Conservation (phyloP, 1,140 invertebrate species). For the Neodiprion pinetum region DNA sequence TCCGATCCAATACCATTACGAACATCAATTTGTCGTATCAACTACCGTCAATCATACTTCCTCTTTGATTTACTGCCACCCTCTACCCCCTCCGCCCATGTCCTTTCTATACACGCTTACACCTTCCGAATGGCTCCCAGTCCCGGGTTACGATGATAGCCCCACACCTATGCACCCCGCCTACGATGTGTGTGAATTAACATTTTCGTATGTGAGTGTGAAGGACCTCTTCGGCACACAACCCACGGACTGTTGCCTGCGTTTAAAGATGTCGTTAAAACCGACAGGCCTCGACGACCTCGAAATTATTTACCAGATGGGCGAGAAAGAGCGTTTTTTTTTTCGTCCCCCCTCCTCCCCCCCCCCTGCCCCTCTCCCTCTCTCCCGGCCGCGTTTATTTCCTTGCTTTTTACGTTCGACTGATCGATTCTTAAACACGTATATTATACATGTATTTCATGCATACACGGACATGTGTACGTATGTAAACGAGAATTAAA, state of each 20-base stretch:
- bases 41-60: not conserved
- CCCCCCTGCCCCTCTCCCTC: no score
- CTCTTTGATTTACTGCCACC: conserved; percentile 2
- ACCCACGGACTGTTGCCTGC: conserved; percentile 1
- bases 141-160: not conserved
- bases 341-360: no score
- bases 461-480: not conserved
- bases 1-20: not conserved
- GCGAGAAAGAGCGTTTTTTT: no score
- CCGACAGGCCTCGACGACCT: no score
- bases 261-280: no score
- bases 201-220: not conserved
- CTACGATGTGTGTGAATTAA: no score
- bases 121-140: not conserved
- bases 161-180: no score
- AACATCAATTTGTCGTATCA: conserved; percentile 1
- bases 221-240: not conserved
- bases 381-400: no score
- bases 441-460: no score
- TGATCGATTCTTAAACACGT: no score
- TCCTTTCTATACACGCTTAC: not conserved
- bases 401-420: no score
- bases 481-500: not conserved
- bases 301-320: no score
- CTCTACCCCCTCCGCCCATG: not conserved